Evolutionary conservation across 2,113 vertebrate species (phyloP).

Genomic region (Brienomyrus brachyistius): DNA sequence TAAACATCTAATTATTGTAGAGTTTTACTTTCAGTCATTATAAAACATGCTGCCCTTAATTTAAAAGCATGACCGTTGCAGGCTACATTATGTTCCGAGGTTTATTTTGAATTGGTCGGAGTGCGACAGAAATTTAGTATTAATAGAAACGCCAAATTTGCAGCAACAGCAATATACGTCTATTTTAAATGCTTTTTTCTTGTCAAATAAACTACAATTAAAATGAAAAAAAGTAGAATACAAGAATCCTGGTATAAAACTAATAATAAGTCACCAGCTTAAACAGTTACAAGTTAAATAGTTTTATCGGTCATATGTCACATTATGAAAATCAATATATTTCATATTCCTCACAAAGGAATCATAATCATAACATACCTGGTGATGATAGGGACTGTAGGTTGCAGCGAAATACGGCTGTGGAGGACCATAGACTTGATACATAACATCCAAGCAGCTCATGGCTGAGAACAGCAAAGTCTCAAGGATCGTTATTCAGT

Average conservation of each 20-base stretch:
- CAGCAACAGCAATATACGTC: neutral
- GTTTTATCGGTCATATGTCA: neutral
- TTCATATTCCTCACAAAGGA: neutral
- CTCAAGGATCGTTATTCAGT: constrained; percentile 48
- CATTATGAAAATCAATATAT: neutral
- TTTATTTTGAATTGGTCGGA: neutral
- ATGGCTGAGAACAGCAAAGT: constrained; percentile 67
- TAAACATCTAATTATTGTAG: neutral
- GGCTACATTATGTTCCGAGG: neutral
- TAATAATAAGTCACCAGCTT: neutral
- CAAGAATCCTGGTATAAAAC: neutral
- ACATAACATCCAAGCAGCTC: constrained; percentile 99
- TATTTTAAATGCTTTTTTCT: neutral
- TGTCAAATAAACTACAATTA: neutral
- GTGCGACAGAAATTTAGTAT: neutral
- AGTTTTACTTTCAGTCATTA: neutral
- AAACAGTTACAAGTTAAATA: neutral
- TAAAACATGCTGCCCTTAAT: neutral
- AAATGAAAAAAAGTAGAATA: neutral
- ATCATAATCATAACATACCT: constrained; percentile 61
- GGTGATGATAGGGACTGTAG: constrained; percentile 81
- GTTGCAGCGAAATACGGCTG: constrained; percentile 83
- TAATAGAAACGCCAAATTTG: neutral
- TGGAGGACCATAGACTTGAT: constrained; percentile 86
- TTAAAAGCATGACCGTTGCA: neutral